A percentile compares a stretch with the other conserved stretches of the same genome.
These are phyloP conservation scores for Phasia obesa DNA, from an alignment of 2,888 invertebrate species.

Conservation along the genomic window DNA sequence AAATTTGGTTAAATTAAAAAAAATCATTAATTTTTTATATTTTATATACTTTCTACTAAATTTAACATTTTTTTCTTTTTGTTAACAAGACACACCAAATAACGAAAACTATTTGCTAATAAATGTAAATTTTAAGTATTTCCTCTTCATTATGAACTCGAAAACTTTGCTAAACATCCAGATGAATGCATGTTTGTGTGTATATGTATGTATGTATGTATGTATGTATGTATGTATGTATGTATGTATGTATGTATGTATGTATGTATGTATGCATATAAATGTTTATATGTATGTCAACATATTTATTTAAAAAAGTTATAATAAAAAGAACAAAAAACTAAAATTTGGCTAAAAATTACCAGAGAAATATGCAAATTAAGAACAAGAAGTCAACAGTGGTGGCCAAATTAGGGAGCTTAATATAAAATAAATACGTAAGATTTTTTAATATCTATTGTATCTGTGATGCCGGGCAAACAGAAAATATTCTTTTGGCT, in stretches of 20 bases:
- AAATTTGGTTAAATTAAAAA: slow-evolving; percentile 3
- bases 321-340: slow-evolving; percentile 40
- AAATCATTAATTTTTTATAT: not conserved
- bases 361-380: slow-evolving; percentile 81
- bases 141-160: slow-evolving; percentile 79
- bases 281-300: too few species aligned
- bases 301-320: slow-evolving; percentile 14
- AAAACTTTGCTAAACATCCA: slow-evolving; percentile 54
- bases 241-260: not conserved
- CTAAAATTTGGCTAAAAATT: slow-evolving; percentile 78
- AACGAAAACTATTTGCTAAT: slow-evolving; percentile 70
- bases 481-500: too few species aligned
- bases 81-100: slow-evolving; percentile 69
- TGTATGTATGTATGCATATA: not conserved
- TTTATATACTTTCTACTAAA: not conserved
- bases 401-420: slow-evolving; percentile 25
- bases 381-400: slow-evolving; percentile 75
- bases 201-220: too few species aligned
- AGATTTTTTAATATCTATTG: too few species aligned
- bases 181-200: not conserved
- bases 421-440: too few species aligned
- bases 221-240: not conserved
- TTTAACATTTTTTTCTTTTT: slow-evolving; percentile 43
- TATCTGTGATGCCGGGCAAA: too few species aligned
- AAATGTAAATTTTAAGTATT: slow-evolving; percentile 81